These are phyloP conservation scores for Fregata magnificens DNA, from an alignment of 2,113 vertebrate genomes.

Conservation along the genomic window DNA sequence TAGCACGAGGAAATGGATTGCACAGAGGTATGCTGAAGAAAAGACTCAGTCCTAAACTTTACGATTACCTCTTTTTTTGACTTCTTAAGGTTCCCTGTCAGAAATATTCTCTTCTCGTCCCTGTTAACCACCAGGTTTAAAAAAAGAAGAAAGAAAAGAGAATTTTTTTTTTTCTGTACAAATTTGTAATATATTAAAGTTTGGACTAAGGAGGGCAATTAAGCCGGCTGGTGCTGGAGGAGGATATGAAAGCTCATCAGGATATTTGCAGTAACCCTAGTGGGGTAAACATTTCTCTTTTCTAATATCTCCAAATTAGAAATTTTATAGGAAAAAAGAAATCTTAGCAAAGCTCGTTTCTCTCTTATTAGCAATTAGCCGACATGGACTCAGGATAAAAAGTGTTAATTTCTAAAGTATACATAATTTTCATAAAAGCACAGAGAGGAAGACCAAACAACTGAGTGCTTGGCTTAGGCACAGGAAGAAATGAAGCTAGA, in stretches of 20 bases:
- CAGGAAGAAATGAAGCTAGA: not conserved
- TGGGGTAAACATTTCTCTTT: conserved; percentile 48
- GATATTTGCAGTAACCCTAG: conserved; percentile 48
- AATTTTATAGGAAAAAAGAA: conserved; percentile 18
- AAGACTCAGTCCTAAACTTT: not conserved
- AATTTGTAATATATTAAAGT: not conserved
- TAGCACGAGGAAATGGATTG: not conserved
- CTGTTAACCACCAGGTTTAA: not conserved
- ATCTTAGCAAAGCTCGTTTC: not conserved
- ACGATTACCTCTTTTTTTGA: not conserved
- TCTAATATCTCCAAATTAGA: conserved; percentile 47
- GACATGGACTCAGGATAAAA: not conserved
- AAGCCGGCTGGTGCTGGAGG: not conserved
- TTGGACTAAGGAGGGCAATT: conserved; percentile 36
- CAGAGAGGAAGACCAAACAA: not conserved
- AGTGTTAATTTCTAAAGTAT: not conserved
- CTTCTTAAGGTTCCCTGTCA: not conserved
- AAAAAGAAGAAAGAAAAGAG: not conserved
- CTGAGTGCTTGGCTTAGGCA: not conserved
- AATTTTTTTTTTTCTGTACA: not conserved
- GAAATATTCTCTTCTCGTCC: not conserved
- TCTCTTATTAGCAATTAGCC: conserved; percentile 38
- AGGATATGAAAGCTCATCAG: conserved; percentile 37
- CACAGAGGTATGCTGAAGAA: not conserved
- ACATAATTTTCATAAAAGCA: not conserved